Evolutionary conservation across 2,113 vertebrate species (phyloP).

Genomic region (Syngnathoides biaculeatus): DNA sequence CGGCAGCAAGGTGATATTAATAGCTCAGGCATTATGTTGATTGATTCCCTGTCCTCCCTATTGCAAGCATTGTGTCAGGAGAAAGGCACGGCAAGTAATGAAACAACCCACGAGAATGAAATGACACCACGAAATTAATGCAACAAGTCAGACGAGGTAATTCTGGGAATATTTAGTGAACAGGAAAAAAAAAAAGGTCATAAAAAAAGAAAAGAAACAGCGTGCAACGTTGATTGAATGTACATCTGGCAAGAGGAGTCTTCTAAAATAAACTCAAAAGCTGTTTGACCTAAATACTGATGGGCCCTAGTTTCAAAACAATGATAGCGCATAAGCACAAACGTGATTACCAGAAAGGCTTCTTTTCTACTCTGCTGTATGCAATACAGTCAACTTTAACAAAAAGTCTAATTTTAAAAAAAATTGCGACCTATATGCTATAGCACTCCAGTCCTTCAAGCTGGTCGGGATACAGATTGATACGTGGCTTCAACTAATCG

Average conservation of each 20-base stretch:
- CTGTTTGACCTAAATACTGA: slow-evolving; percentile 1
- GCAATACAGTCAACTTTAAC: no score
- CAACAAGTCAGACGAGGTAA: neutral
- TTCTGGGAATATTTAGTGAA: neutral
- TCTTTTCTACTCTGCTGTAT: neutral
- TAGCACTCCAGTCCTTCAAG: no score
- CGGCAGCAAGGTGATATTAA: slow-evolving; percentile 48
- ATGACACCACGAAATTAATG: neutral
- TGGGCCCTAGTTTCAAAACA: neutral
- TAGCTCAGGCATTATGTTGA: slow-evolving; percentile 19
- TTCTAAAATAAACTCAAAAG: neutral
- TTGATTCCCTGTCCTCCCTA: neutral
- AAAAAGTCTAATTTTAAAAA: no score
- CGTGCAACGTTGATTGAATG: neutral
- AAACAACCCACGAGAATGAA: neutral
- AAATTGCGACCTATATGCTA: no score
- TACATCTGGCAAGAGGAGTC: slow-evolving; percentile 1
- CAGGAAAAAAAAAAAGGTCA: no score
- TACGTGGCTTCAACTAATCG: no score
- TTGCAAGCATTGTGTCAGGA: slow-evolving; percentile 5
- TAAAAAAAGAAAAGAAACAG: neutral
- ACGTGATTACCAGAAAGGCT: neutral
- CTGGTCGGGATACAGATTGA: no score
- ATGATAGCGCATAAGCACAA: neutral
- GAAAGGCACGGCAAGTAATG: neutral